Conservation (phyloP, 2,113 vertebrate genomes). For the Hippocampus guttulatus region DNA sequence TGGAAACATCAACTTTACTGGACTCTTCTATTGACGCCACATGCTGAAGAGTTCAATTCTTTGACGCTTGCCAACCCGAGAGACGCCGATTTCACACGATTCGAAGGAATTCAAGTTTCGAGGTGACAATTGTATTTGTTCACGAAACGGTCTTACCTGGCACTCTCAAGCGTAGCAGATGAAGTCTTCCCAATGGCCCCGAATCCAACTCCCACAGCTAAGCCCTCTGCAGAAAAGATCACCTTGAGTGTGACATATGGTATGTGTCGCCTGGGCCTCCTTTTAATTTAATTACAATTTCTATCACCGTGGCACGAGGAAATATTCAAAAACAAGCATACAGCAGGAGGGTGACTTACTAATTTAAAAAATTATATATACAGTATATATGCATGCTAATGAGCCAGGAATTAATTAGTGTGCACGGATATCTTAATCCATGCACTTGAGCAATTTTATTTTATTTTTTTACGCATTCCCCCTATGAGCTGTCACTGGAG, state of each 20-base stretch:
- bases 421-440: neutral
- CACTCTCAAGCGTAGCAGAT: conserved; percentile 88
- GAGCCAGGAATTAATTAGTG: neutral
- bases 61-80: no score
- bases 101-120: neutral
- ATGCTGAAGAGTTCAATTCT: no score
- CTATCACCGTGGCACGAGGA: neutral
- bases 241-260: neutral
- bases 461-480: neutral
- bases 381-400: neutral
- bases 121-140: neutral
- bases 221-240: conserved; percentile 81
- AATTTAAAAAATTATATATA: neutral
- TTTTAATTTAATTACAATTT: neutral
- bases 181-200: conserved; percentile 85
- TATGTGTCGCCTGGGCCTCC: neutral
- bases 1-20: no score
- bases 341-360: neutral
- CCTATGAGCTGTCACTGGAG: neutral
- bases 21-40: no score
- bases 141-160: conserved; percentile 76
- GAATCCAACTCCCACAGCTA: conserved; percentile 94
- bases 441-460: neutral
- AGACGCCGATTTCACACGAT: neutral
- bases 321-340: neutral